These are phyloP conservation scores for Sparus aurata DNA, from an alignment of 2,797 vertebrate genomes.

Conservation along the genomic window DNA sequence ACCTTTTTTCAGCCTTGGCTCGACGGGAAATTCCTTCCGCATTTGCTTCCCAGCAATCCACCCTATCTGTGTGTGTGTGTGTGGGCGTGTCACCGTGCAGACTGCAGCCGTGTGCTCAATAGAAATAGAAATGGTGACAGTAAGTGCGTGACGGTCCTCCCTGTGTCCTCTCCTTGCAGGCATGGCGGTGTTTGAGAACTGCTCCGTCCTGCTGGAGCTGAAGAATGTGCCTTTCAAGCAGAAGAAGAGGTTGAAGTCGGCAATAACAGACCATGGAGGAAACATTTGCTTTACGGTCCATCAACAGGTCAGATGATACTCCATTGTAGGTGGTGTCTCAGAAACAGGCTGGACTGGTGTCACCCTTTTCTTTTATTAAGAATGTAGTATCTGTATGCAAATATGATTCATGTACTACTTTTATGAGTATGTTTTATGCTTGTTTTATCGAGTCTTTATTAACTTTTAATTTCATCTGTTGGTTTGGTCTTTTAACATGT, in stretches of 20 bases:
- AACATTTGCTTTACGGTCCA: constrained; percentile 84
- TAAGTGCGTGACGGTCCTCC: too few relatives aligned
- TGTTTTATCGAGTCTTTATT: too few relatives aligned
- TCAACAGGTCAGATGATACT: constrained; percentile 76
- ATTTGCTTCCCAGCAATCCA: not conserved
- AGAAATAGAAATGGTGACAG: too few relatives aligned
- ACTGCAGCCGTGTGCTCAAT: not conserved
- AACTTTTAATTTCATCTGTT: too few relatives aligned
- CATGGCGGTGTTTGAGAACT: constrained; percentile 85
- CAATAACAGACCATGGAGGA: constrained; percentile 85
- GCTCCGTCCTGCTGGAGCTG: constrained; percentile 84
- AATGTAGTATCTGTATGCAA: not conserved
- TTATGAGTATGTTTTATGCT: too few relatives aligned
- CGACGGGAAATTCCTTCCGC: not conserved
- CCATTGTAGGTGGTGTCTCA: not conserved
- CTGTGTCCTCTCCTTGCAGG: constrained; percentile 26
- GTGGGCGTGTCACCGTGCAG: too few relatives aligned
- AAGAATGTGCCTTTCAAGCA: constrained; percentile 82
- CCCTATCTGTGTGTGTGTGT: not conserved
- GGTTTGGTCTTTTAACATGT: too few relatives aligned
- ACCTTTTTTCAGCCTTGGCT: not conserved
- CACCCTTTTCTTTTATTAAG: too few relatives aligned
- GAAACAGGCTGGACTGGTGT: too few relatives aligned
- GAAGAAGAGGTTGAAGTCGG: constrained; percentile 83
- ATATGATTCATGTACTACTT: too few relatives aligned